Conservation (phyloP, 1,140 invertebrate species). For the Spodoptera frugiperda region DNA sequence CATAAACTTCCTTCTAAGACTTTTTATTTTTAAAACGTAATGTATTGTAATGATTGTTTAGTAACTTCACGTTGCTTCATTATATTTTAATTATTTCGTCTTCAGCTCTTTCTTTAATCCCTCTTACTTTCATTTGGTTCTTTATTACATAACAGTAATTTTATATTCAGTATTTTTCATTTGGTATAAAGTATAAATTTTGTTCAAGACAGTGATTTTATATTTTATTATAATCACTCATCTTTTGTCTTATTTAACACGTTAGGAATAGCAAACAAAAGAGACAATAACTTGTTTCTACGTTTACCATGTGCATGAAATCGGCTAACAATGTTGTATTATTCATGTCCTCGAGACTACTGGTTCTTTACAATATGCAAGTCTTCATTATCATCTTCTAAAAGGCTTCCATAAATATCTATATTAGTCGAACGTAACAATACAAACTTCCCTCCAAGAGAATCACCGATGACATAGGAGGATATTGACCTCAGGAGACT, state of each 20-base stretch:
- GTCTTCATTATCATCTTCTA: constrained; percentile 15
- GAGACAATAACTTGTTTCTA: constrained; percentile 3
- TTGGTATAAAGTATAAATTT: too few species aligned
- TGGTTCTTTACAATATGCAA: neutral
- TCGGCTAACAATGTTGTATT: constrained; percentile 14
- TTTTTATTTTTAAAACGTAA: too few species aligned
- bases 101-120: neutral
- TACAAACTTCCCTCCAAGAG: constrained; percentile 33
- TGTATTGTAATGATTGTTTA: too few species aligned
- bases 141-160: neutral
- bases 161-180: neutral
- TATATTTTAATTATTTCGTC: neutral
- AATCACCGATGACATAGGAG: constrained; percentile 61
- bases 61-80: neutral
- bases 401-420: constrained; percentile 21
- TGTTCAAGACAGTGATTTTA: too few species aligned
- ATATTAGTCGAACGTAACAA: constrained; percentile 33
- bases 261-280: neutral
- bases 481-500: constrained; percentile 67
- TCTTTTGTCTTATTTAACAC: neutral
- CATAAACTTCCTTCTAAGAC: neutral
- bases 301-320: constrained; percentile 5
- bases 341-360: constrained; percentile 17
- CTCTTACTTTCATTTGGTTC: constrained; percentile 6
- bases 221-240: neutral